Evolutionary conservation across 2,797 vertebrate species (phyloP), one percentile per base, ranked within the genome.

Genomic region (Chanos chanos): DNA sequence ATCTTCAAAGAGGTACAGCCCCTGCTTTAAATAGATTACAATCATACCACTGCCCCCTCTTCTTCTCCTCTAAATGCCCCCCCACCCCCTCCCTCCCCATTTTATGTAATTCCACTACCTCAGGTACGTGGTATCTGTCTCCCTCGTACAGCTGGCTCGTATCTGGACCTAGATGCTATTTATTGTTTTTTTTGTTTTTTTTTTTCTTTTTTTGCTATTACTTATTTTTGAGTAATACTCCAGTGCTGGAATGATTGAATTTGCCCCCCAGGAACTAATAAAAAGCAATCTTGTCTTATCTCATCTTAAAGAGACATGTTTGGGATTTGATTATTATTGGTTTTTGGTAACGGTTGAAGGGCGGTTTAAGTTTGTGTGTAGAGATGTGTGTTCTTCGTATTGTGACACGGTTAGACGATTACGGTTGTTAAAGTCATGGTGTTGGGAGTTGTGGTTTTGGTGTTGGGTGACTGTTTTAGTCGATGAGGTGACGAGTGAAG

Each of bases 1-100:
- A 74, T 87, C 88, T 90, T 92, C 86, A 91, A 85, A 80, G 88
- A 96, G 94, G 96, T 99, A 94, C 76, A 90, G 78, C 67, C 56
- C 50, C 74, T 10, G 55, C 50, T 83, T 73, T 58, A 28, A 79
- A 76, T 78, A 74, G 63, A 69, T 53, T 24, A 16, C 15, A 15
- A 4, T 40, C 24, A 27, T 33, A 25, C 30, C n/a, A n/a, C n/a
- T 4, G 6, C 33, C 36, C 55, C 56, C 56, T 44, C 8, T 70
- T 54, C 59, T 64, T 58, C 13, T 27, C 30, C 39, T 24, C 21
- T 36, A 33, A 51, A 28, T 49, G 67, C 28, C 21, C 16, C 45
- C 56, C 59, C 24, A 41, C 40, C 21, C 24, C 54, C 15, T n/a
- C 10, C 34, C 21, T 50, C 36, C 27, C 36, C 27, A 55, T 25